Conservation (phyloP, 1,140 invertebrate genomes). For the Latrodectus geometricus region DNA sequence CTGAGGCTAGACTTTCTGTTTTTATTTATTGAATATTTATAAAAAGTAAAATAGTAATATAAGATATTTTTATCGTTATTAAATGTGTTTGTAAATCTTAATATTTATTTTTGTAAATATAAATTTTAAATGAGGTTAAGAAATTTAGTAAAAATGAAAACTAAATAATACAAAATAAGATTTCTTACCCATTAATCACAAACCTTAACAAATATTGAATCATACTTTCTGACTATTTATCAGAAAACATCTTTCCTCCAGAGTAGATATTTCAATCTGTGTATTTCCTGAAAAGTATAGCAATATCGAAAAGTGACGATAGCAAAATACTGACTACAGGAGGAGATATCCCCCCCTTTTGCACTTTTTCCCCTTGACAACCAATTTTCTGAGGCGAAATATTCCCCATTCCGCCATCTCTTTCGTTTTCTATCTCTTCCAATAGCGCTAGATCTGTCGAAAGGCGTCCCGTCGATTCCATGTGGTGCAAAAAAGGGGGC, state of each 20-base stretch:
- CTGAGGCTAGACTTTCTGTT: too few species aligned
- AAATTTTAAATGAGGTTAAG: too few species aligned
- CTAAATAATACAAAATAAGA: too few species aligned
- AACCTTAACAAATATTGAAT: too few species aligned
- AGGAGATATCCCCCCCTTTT: background rate
- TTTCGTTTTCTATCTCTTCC: background rate
- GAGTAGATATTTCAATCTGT: background rate
- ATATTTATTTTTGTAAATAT: too few species aligned
- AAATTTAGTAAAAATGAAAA: too few species aligned
- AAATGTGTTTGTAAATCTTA: too few species aligned
- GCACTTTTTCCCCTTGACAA: background rate
- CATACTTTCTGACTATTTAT: background rate
- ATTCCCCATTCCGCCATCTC: background rate
- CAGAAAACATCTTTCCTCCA: background rate
- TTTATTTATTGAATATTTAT: too few species aligned
- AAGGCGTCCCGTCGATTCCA: background rate
- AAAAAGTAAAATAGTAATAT: too few species aligned
- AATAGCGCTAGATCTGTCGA: background rate
- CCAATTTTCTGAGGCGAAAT: background rate
- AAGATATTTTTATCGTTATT: too few species aligned
- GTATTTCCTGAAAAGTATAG: background rate
- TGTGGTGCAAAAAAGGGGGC: background rate
- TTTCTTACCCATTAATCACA: too few species aligned
- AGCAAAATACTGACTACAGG: background rate
- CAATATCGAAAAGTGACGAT: background rate